Conservation (phyloP, 2,113 vertebrate species). For the Dasyurus viverrinus region DNA sequence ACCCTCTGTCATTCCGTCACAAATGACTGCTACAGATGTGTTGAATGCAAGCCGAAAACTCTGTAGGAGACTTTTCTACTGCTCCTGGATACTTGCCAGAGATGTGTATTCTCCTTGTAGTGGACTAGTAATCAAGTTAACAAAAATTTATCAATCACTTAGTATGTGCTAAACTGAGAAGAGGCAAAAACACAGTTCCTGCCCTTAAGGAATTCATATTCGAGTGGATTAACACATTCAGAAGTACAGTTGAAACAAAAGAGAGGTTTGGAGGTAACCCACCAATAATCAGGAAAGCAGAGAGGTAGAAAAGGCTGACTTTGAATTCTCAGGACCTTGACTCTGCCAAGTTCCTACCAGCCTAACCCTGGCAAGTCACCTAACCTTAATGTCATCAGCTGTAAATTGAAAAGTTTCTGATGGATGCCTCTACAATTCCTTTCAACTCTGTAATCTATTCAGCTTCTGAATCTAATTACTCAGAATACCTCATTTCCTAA, state of each 20-base stretch:
- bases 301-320: fast-evolving
- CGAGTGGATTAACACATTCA: not conserved
- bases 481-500: constrained; percentile 2
- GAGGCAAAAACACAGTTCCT: not conserved
- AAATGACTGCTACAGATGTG: not conserved
- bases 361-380: not conserved
- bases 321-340: not conserved
- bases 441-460: not conserved
- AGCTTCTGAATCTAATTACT: not conserved
- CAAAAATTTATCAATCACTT: not conserved
- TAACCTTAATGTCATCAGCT: not conserved
- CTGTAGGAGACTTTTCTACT: not conserved
- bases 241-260: constrained; percentile 28
- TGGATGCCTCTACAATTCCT: not conserved
- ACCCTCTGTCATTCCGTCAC: not conserved
- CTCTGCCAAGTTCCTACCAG: not conserved
- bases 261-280: not conserved
- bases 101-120: not conserved
- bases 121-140: not conserved
- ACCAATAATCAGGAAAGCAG: not conserved
- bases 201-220: not conserved
- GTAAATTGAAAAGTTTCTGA: not conserved
- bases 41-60: not conserved
- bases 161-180: not conserved
- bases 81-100: not conserved